Conservation (phyloP, 92 coral and sea anemone genomes). For the Zoanthus gigantus region DNA sequence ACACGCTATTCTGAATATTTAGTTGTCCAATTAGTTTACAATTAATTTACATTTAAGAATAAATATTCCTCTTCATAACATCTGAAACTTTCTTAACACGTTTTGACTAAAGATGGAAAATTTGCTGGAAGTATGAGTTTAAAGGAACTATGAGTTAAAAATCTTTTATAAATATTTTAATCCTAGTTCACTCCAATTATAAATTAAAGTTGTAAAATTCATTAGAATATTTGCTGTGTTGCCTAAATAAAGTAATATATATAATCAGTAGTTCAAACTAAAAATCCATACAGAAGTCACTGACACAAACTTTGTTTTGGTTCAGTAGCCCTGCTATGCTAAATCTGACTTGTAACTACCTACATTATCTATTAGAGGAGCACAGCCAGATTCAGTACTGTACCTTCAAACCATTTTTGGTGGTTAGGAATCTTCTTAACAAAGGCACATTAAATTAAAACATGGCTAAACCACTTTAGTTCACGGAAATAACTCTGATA, state of each 20-base stretch:
- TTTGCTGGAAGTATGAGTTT: not conserved
- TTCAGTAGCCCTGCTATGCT: too few species aligned
- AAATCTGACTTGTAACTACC: too few species aligned
- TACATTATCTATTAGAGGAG: too few species aligned
- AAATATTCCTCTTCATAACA: not conserved
- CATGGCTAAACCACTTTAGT: not conserved
- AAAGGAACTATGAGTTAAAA: not conserved
- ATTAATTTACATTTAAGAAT: not conserved
- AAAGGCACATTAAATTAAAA: not conserved
- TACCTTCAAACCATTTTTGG: too few species aligned
- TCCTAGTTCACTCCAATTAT: not conserved
- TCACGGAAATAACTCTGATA: not conserved
- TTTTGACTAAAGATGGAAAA: not conserved
- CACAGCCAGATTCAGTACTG: too few species aligned
- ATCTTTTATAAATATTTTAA: not conserved
- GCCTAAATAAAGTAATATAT: too few species aligned
- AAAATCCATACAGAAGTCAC: too few species aligned
- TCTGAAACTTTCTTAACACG: not conserved
- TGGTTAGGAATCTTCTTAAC: not conserved
- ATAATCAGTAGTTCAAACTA: too few species aligned
- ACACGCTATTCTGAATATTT: not conserved
- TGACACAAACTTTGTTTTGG: too few species aligned
- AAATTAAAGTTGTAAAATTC: not conserved
- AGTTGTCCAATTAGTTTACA: not conserved
- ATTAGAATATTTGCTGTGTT: too few species aligned